Percentiles rank a stretch among this genome's conserved stretches.
phyloP scores from a whole-genome alignment of 1,140 invertebrate genomes.

The Lasioglossum albipes region DNA sequence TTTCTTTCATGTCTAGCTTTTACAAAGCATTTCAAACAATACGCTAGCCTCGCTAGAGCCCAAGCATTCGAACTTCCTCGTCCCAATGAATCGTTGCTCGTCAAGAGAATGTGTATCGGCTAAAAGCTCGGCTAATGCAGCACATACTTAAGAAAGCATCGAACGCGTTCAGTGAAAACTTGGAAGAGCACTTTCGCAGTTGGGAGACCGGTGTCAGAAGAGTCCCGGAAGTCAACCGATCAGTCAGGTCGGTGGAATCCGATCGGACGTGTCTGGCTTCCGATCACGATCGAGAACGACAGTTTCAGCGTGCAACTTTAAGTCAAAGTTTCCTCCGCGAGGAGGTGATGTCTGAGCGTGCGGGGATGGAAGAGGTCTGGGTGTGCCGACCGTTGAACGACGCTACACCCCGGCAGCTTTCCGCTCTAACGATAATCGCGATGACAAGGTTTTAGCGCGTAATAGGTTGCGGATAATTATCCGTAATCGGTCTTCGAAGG shows the following conservation, averaged over 20 bases:
- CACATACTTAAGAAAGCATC: no score
- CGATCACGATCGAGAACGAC: neutral
- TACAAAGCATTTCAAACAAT: no score
- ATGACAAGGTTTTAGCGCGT: conserved; percentile 66
- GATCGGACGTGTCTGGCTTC: neutral
- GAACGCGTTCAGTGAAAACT: no score
- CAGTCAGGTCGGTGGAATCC: conserved; percentile 10
- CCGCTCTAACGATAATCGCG: conserved; percentile 60
- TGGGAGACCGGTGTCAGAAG: no score
- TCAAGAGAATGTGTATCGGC: no score
- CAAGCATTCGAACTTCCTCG: no score
- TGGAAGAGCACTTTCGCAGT: no score
- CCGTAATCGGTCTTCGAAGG: conserved; percentile 60
- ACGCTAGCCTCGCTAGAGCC: no score
- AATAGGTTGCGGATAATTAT: conserved; percentile 67
- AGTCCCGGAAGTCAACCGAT: conserved; percentile 2
- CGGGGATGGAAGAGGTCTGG: neutral
- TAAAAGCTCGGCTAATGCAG: no score
- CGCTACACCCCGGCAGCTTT: conserved; percentile 13
- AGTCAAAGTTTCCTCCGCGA: neutral
- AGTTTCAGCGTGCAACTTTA: conserved; percentile 10
- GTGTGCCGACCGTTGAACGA: conserved; percentile 5
- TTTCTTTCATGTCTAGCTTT: no score
- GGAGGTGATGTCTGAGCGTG: neutral
- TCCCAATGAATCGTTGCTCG: no score